These are phyloP conservation scores for Smutsia gigantea DNA, from an alignment of 2,797 vertebrate species.

Conservation along the genomic window DNA sequence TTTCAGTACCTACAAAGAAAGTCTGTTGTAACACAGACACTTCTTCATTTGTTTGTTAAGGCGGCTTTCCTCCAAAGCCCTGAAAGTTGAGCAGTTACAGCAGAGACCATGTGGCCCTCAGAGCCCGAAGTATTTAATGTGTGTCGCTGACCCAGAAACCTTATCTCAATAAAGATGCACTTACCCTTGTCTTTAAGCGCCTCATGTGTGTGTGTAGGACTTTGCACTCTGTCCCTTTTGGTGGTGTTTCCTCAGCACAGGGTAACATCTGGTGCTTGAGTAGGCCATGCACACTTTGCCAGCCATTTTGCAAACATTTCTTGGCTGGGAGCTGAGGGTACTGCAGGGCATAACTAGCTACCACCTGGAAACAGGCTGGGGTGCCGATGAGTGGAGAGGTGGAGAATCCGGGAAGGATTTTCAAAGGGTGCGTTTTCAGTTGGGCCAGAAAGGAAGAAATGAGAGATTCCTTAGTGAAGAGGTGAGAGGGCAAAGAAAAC, in stretches of 20 bases:
- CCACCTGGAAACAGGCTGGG: accelerated
- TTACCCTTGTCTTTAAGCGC: neutral
- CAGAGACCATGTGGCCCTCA: neutral
- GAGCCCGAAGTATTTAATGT: neutral
- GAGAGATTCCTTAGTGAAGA: neutral
- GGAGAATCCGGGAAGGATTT: neutral
- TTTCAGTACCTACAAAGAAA: neutral
- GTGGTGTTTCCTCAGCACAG: neutral
- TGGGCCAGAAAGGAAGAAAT: neutral
- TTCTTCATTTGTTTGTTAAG: neutral
- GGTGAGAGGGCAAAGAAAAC: neutral
- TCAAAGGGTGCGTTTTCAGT: neutral
- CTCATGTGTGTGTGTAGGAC: neutral
- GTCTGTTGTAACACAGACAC: neutral
- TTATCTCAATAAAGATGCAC: neutral
- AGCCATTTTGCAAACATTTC: accelerated
- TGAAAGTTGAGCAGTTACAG: neutral
- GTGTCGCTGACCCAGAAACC: accelerated
- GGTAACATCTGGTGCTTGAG: neutral
- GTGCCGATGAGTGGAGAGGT: neutral
- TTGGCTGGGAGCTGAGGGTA: neutral
- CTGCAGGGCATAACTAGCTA: accelerated
- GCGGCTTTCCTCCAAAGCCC: accelerated
- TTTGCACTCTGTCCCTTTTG: no score
- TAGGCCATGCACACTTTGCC: accelerated